Conservation (phyloP, 2,797 vertebrate species). For the Novumbra hubbsi region DNA sequence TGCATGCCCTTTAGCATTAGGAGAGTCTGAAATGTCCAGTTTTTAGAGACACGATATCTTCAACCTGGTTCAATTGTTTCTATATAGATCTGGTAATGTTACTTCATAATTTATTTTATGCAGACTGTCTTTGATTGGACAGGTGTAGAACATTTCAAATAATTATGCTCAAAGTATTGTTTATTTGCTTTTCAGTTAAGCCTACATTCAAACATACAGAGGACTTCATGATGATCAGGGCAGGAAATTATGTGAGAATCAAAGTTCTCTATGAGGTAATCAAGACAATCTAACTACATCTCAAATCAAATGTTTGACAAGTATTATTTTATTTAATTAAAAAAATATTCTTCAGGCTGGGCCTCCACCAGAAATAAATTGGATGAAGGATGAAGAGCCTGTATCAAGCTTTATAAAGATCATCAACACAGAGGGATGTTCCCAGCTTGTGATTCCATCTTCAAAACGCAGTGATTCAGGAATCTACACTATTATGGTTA, state of each 20-base stretch:
- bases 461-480: conserved; percentile 78
- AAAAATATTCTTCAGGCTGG: conserved; percentile 67
- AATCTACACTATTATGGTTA: conserved; percentile 76
- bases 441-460: conserved; percentile 78
- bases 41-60: no score
- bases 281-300: neutral
- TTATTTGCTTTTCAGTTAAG: conserved; percentile 62
- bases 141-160: neutral
- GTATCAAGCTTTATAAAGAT: conserved; percentile 67
- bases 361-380: conserved; percentile 78
- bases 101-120: no score
- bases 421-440: conserved; percentile 68
- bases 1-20: neutral
- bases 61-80: no score
- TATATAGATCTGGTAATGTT: no score
- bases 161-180: neutral
- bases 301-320: no score
- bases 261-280: conserved; percentile 82
- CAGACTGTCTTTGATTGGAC: neutral
- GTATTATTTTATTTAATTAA: no score
- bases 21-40: no score
- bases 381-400: conserved; percentile 81
- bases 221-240: conserved; percentile 77
- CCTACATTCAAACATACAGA: conserved; percentile 79
- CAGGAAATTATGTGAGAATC: conserved; percentile 75